phyloP scores from a whole-genome alignment of 1,140 invertebrate species.

The Cyrtorhinus lividipennis region DNA sequence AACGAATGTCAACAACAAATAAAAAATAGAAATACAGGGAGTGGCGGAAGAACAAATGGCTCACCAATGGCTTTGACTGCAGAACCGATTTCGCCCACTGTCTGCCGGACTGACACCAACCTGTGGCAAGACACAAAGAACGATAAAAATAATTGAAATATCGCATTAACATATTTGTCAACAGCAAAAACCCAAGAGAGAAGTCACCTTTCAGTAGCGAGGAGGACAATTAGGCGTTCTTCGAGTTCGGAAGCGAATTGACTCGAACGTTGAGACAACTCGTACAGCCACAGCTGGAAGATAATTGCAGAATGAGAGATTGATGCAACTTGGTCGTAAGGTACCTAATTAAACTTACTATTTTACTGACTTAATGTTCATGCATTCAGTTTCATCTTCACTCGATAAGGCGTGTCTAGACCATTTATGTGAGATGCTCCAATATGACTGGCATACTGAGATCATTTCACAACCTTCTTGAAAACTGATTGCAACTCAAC shows the following conservation, averaged over 20 bases:
- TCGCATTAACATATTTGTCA: too few species aligned
- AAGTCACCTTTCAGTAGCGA: too few species aligned
- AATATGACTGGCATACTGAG: background rate
- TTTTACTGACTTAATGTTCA: background rate
- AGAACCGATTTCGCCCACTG: background rate
- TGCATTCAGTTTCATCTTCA: background rate
- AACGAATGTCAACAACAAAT: too few species aligned
- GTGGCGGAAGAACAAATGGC: background rate
- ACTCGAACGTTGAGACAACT: background rate
- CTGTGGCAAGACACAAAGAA: too few species aligned
- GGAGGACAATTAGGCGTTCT: background rate
- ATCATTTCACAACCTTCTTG: background rate
- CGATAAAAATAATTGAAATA: too few species aligned
- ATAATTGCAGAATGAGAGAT: slow-evolving; percentile 1
- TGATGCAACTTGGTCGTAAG: too few species aligned
- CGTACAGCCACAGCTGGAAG: slow-evolving; percentile 13
- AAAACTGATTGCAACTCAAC: too few species aligned
- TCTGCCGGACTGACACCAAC: background rate
- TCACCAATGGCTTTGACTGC: background rate
- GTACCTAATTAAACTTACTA: too few species aligned
- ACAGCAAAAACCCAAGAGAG: too few species aligned
- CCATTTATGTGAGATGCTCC: background rate
- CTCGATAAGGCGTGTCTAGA: background rate
- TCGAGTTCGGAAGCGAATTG: background rate
- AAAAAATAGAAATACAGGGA: slow-evolving; percentile 7